Evolutionary conservation across 1,140 invertebrate genomes (phyloP), one percentile per base, ranked within the genome.

Genomic region (Polypedilum pembai): DNA sequence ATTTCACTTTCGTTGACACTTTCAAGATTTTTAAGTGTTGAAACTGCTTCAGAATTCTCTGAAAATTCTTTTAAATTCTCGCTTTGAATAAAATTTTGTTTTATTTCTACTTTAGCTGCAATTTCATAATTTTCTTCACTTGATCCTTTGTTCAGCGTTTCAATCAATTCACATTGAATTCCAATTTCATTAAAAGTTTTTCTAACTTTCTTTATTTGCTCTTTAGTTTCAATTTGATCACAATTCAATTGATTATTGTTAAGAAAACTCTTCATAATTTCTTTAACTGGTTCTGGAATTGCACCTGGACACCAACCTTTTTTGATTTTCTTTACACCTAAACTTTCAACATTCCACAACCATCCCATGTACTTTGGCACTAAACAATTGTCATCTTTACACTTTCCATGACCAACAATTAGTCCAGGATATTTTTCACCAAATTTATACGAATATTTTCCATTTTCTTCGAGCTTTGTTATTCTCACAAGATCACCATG

Each of bases 231-330:
- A 56, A 1, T n/a, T 56, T 56, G 12, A 12, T 56, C 12, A n/a
- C n/a, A 12, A 15, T 56, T 15, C 3, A 56, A 56, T 12, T 80
- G 81, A 17, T 74, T 82, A 65, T 81, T 80, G n/a, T 76, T 77
- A 0, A 82, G 77, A 7, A 82, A 82, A 77, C 79, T 81, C 24
- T 77, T 20, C 80, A 82, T 82, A 12, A 81, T 74, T 7, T 78
- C 76, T 18, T 78, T 79, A 69, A 80, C 80, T 12, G 80, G 78
- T 0, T 79, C 79, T 0, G 79, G 74, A 12, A 82, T 82, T 56
- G 80, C 78, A 0, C 80, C 80, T 1, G 80, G 80, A 5, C 79
- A 78, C 80, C 80, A 82, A 0, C 79, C 79, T 0, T 76, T 76
- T 56, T 18, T 20, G 10, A 69, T 18, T 24, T 69, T 69, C n/a